Base-by-base conservation (phyloP, 2,797 vertebrate genomes). In the Aulostomus chinensis region DNA sequence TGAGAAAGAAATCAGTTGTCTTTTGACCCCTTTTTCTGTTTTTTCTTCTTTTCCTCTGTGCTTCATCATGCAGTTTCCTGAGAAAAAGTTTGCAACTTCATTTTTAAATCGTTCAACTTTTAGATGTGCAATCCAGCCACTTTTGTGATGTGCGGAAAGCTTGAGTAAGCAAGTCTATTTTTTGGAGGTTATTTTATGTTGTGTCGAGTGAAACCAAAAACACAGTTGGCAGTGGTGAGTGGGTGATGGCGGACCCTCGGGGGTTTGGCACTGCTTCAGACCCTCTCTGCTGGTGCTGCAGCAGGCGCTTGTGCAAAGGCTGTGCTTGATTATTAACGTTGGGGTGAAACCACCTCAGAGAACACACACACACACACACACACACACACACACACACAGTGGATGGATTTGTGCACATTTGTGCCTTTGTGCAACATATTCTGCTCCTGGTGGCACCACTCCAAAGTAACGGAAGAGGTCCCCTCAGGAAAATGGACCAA, bases 381-480 rank as follows among this genome's bases (percentile, higher is more conserved):
- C 36, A 28, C 8, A 10, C 7, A 3, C 43, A 38, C 29, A 16
- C 28, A 20, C 22, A 43, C 11, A 12, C 11, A 20, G n/a, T 20
- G 22, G 7, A 26, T 9, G 39, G 26, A 40, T 48, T 33, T 56
- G 15, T 16, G 33, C 24, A 5, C 56, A 33, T 56, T 49, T 53
- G 45, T n/a, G n/a, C n/a, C n/a, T 48, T 17, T 28, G 28, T 37
- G 37, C 24, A 53, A 46, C 39, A 24, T 78, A 34, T 68, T 39
- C 64, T 58, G 37, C 6, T 21, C 50, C 38, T 68, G 36, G 66
- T 56, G 35, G 61, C 43, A 61, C 33, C 48, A 41, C 66, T 66
- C 83, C 81, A 85, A 86, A 85, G 81, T 49, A 47, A 55, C 84
- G 82, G 84, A 87, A 83, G 75, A n/a, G 13, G 67, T 71, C 73